Percentiles rank a stretch among this genome's conserved stretches.
These are phyloP conservation scores for Agapostemon virescens DNA, from an alignment of 2,888 invertebrate genomes.

Conservation along the genomic window DNA sequence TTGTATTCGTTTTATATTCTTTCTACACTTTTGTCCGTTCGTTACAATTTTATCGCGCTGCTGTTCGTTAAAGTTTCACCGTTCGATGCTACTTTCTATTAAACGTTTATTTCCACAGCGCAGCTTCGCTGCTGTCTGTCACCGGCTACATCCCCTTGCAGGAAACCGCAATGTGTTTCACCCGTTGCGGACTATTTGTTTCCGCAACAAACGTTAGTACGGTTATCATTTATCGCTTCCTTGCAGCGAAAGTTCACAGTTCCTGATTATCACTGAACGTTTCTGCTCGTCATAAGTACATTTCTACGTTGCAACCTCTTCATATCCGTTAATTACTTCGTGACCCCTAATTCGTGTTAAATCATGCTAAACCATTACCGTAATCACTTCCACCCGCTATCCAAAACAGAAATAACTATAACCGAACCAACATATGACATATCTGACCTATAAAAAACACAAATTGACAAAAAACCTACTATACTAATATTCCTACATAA, in stretches of 20 bases:
- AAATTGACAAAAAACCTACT: no score
- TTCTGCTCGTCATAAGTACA: not conserved
- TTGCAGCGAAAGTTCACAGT: not conserved
- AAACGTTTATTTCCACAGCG: not conserved
- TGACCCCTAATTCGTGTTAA: not conserved
- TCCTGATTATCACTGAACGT: not conserved
- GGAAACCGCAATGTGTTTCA: not conserved
- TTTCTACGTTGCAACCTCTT: not conserved
- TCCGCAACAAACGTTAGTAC: not conserved
- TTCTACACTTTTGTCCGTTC: not conserved
- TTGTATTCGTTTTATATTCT: no score
- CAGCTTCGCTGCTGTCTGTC: not conserved
- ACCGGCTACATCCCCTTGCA: not conserved
- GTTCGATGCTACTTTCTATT: not conserved
- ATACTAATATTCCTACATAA: no score
- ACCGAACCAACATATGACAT: not conserved
- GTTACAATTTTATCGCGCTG: no score
- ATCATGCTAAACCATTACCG: not conserved
- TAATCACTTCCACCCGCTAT: not conserved
- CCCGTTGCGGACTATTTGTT: not conserved
- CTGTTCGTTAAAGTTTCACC: not conserved
- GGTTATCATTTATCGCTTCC: not conserved
- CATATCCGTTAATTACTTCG: not conserved
- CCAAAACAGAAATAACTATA: not conserved
- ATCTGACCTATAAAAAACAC: no score